Percentiles rank a stretch among this genome's conserved stretches.
These are phyloP conservation scores for Galeruca laticollis DNA, from an alignment of 2,888 invertebrate genomes.

Conservation along the genomic window DNA sequence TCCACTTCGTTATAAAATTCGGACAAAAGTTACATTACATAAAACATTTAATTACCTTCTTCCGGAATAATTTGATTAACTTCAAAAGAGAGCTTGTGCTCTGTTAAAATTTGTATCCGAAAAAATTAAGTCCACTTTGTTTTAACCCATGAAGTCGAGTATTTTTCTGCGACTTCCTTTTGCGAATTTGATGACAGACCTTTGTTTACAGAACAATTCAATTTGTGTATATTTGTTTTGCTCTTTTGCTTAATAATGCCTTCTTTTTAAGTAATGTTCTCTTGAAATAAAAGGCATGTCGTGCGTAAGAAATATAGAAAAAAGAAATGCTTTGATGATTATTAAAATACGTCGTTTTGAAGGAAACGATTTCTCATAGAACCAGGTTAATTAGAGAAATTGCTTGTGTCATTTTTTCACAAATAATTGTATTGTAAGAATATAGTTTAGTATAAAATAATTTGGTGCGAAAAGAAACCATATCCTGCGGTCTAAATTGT, in stretches of 20 bases:
- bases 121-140: slow-evolving; percentile 45
- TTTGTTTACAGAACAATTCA: slow-evolving; percentile 26
- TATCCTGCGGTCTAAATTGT: no score
- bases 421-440: no score
- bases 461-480: no score
- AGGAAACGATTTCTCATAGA: not conserved
- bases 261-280: slow-evolving; percentile 4
- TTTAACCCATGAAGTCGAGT: slow-evolving; percentile 16
- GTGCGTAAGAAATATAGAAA: slow-evolving; percentile 1
- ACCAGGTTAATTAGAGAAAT: not conserved
- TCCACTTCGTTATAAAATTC: slow-evolving; percentile 36
- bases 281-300: not conserved
- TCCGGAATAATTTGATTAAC: slow-evolving; percentile 48
- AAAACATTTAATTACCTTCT: slow-evolving; percentile 49
- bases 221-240: slow-evolving; percentile 24
- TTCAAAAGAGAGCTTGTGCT: slow-evolving; percentile 42
- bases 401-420: not conserved
- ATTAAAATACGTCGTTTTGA: not conserved
- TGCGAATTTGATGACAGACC: slow-evolving; percentile 24
- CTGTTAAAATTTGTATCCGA: slow-evolving; percentile 41
- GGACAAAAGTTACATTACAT: slow-evolving; percentile 48
- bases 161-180: slow-evolving; percentile 16
- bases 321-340: slow-evolving; percentile 5
- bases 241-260: slow-evolving; percentile 11
- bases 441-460: no score